phyloP scores from a whole-genome alignment of 2,113 vertebrate genomes.

The Sarotherodon lohbergeri region DNA sequence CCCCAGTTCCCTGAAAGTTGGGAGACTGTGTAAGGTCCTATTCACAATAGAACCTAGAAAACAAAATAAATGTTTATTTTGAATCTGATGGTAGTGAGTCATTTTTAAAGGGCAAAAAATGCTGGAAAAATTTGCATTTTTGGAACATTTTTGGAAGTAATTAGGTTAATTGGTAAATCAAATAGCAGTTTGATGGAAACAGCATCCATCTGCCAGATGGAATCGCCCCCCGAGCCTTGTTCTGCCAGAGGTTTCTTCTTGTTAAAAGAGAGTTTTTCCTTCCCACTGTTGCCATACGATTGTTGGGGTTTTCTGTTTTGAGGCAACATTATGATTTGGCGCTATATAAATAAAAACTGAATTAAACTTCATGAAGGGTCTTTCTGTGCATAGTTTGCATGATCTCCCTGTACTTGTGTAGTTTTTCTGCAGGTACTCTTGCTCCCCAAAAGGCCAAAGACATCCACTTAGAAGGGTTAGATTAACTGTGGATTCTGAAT shows the following conservation, averaged over 20 bases:
- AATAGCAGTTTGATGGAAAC: neutral
- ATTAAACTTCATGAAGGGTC: neutral
- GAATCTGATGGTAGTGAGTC: fast-evolving
- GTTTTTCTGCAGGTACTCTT: neutral
- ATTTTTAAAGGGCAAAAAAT: neutral
- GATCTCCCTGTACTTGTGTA: fast-evolving
- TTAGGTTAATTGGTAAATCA: neutral
- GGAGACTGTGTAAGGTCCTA: neutral
- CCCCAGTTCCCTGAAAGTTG: neutral
- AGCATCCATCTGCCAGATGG: neutral
- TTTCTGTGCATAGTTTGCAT: neutral
- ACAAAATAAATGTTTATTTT: neutral
- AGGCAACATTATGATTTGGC: neutral
- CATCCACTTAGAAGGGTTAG: neutral
- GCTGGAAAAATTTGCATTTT: neutral
- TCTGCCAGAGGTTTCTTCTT: fast-evolving
- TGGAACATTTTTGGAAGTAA: neutral
- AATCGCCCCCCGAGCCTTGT: neutral
- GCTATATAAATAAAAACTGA: neutral
- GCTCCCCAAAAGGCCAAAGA: neutral
- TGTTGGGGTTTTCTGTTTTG: neutral
- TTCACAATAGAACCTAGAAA: neutral
- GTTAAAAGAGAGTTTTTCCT: neutral
- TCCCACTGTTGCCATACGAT: neutral
- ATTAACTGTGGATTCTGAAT: neutral